Base-by-base conservation (phyloP, 2,888 invertebrate genomes). In the Fragum whitleyi region DNA sequence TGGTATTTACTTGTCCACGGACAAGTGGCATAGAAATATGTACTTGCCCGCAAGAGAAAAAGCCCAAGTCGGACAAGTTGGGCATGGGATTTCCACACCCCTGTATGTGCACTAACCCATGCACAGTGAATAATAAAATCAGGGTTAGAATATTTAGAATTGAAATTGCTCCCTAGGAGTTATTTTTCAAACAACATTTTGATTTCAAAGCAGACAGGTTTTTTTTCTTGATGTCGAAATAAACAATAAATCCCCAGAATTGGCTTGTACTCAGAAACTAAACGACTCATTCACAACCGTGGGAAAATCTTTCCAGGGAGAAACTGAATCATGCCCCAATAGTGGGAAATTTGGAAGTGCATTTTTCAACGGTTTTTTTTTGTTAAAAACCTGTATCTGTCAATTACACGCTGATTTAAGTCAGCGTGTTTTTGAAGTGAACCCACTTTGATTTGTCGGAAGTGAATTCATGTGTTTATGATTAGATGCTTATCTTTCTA, bases 321-420 rank as follows among this genome's bases (percentile, higher is more conserved):
- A 28, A 28, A 16, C 19, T 7, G 26, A 57, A 14, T 57, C 16
- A 26, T 23, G 57, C 28, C 57, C 23, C 57, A 57, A 26, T 23
- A 57, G 57, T 57, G 57, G 57, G 57, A 57, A 57, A 28, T 57
- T 57, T 28, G 26, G 57, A 16, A 57, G 57, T 57, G 57, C 57
- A 26, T 57, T 57, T 57, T 23, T 9, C 11, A 23, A 53, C 26
- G 2, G 5, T 19, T 47, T 47, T 47, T 47, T 47, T 9, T 16
- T 16, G 47, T 9, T 47, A 47, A 47, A 47, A 47, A 2, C 14
- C 47, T 19, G 47, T 47, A 47, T n/a, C 47, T 47, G 47, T n/a
- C 47, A 47, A n/a, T 47, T 47, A n/a, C 7, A 3, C 19, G 7
- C n/a, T n/a, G 14, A 47, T 47, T 47, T 19, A 47, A 47, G 47